Evolutionary conservation across 2,113 vertebrate genomes (phyloP).

Genomic region (Uria aalge): DNA sequence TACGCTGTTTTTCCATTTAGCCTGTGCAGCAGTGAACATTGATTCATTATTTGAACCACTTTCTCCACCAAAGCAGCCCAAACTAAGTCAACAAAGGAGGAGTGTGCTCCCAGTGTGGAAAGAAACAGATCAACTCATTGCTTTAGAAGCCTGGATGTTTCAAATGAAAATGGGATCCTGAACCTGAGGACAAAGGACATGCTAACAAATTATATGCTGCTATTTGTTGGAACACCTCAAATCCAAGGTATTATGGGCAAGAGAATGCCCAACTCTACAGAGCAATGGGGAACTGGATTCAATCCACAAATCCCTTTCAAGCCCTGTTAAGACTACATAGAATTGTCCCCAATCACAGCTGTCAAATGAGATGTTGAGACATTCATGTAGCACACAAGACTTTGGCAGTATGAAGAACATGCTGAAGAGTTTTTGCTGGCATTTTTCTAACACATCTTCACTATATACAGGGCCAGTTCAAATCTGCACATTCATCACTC

Average conservation of each 20-base stretch:
- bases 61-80: slow-evolving; percentile 41
- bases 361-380: background rate
- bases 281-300: background rate
- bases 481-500: background rate
- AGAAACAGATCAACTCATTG: background rate
- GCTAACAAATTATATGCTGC: background rate
- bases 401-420: background rate
- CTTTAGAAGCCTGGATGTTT: background rate
- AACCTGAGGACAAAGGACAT: background rate
- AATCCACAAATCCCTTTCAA: background rate
- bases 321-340: background rate
- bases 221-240: background rate
- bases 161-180: background rate
- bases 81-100: background rate
- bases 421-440: background rate
- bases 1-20: background rate
- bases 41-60: slow-evolving; percentile 21
- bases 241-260: background rate
- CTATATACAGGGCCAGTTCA: background rate
- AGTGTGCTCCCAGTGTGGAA: background rate
- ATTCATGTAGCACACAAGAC: background rate
- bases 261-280: background rate
- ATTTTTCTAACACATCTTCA: background rate
- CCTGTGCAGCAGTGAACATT: background rate
- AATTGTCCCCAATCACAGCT: background rate